Conservation (phyloP, 2,888 invertebrate genomes). For the Zaprionus obscuricornis region DNA sequence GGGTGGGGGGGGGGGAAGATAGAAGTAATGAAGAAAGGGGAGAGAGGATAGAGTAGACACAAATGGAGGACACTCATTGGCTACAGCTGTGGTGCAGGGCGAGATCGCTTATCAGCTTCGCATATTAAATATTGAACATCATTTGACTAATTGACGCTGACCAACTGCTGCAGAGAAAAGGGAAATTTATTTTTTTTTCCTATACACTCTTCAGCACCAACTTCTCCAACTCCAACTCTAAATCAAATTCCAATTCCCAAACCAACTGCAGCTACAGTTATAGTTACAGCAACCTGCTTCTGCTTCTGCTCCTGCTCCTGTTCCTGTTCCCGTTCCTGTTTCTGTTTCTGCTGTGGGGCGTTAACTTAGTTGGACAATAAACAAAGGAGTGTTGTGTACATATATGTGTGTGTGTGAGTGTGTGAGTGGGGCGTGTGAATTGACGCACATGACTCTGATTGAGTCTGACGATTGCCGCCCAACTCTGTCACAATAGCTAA, state of each 20-base stretch:
- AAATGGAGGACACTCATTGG: slow-evolving; percentile 63
- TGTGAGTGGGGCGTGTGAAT: slow-evolving; percentile 68
- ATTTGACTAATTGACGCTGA: slow-evolving; percentile 83
- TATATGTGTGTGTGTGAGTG: neutral
- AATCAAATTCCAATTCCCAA: too few relatives aligned
- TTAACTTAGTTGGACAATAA: slow-evolving; percentile 54
- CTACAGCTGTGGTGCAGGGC: slow-evolving; percentile 55
- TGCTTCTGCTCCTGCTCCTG: neutral
- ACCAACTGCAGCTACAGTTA: too few relatives aligned
- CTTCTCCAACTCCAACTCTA: too few relatives aligned
- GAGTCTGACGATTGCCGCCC: slow-evolving; percentile 46
- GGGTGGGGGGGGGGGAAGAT: too few relatives aligned
- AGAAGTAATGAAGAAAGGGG: neutral
- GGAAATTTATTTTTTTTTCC: too few relatives aligned
- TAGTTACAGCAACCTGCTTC: neutral
- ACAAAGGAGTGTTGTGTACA: slow-evolving; percentile 40
- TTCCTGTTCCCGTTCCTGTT: neutral
- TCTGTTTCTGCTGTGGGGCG: slow-evolving; percentile 41
- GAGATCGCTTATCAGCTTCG: slow-evolving; percentile 78
- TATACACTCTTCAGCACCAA: too few relatives aligned
- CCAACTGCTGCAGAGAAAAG: too few relatives aligned
- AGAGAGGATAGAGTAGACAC: slow-evolving; percentile 1
- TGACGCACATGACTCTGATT: slow-evolving; percentile 74
- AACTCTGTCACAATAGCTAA: slow-evolving; percentile 60
- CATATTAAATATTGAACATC: slow-evolving; percentile 83